These are phyloP conservation scores for Rhyzopertha dominica DNA, from an alignment of 1,140 invertebrate genomes.

Conservation along the genomic window DNA sequence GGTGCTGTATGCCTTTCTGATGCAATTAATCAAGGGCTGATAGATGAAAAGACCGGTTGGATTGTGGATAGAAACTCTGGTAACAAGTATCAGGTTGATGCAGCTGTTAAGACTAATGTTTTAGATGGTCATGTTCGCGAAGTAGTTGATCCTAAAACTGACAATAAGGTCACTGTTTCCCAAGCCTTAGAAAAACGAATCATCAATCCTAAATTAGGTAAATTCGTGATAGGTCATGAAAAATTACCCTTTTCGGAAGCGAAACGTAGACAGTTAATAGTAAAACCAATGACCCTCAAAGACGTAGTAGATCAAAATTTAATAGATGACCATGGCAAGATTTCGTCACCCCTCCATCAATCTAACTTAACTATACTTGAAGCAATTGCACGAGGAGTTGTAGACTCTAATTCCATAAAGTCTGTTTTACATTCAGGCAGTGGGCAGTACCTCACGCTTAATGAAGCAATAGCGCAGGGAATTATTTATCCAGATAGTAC, in stretches of 20 bases:
- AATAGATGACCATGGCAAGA: conserved; percentile 70
- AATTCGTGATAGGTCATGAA: conserved; percentile 76
- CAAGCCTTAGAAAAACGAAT: conserved; percentile 73
- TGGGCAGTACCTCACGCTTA: conserved; percentile 74
- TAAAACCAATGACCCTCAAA: conserved; percentile 85
- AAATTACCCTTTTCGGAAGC: conserved; percentile 77
- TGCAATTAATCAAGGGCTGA: conserved; percentile 72
- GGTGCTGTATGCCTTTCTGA: conserved; percentile 73
- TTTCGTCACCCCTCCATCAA: conserved; percentile 74
- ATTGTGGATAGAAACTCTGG: conserved; percentile 79
- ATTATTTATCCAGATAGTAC: conserved; percentile 70
- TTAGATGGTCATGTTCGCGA: conserved; percentile 72
- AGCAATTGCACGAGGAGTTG: conserved; percentile 75
- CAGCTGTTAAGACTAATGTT: conserved; percentile 71
- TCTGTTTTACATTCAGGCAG: conserved; percentile 76
- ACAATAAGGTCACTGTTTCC: conserved; percentile 72
- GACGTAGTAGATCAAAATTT: conserved; percentile 78
- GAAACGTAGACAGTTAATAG: conserved; percentile 67
- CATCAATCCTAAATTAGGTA: conserved; percentile 71
- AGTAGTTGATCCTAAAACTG: conserved; percentile 72
- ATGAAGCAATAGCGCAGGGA: conserved; percentile 73
- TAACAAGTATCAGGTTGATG: conserved; percentile 70
- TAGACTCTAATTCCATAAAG: conserved; percentile 77
- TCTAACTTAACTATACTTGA: conserved; percentile 73
- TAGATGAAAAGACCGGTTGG: conserved; percentile 69